Conservation (phyloP, 2,888 invertebrate genomes). For the Fragum sueziense region DNA sequence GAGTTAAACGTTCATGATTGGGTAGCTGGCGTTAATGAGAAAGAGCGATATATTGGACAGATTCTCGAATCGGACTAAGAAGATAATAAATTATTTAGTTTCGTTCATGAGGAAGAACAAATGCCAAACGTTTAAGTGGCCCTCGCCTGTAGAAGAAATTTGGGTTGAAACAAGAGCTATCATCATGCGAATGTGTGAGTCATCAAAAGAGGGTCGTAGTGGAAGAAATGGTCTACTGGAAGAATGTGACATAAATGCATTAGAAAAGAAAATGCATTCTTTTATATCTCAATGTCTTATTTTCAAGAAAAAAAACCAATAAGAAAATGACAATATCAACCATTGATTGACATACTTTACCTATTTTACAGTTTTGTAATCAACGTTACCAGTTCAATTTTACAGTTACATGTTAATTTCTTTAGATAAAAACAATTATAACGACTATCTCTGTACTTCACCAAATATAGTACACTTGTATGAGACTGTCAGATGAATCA, state of each 20-base stretch:
- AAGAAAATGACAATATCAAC: no score
- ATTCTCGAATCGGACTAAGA: constrained; percentile 8
- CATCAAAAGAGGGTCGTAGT: constrained; percentile 19
- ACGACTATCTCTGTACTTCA: no score
- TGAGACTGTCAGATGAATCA: no score
- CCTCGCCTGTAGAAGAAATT: constrained; percentile 6
- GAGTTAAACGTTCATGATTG: constrained; percentile 4
- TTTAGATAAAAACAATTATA: no score
- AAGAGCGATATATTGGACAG: constrained; percentile 27
- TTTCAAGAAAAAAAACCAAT: background rate
- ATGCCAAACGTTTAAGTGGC: constrained; percentile 24
- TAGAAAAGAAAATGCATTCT: background rate
- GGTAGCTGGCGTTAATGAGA: constrained; percentile 26
- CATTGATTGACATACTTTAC: no score
- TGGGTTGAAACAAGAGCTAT: constrained; percentile 4
- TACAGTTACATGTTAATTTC: no score
- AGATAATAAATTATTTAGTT: constrained; percentile 6
- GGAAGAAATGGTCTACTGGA: background rate
- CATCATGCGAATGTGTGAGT: background rate
- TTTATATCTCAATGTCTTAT: background rate
- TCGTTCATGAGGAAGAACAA: constrained; percentile 9
- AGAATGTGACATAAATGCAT: background rate
- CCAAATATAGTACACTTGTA: no score
- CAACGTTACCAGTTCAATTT: no score
- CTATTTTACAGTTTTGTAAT: no score